Base-by-base conservation (phyloP, 2,113 vertebrate genomes). In the Recurvirostra avosetta region DNA sequence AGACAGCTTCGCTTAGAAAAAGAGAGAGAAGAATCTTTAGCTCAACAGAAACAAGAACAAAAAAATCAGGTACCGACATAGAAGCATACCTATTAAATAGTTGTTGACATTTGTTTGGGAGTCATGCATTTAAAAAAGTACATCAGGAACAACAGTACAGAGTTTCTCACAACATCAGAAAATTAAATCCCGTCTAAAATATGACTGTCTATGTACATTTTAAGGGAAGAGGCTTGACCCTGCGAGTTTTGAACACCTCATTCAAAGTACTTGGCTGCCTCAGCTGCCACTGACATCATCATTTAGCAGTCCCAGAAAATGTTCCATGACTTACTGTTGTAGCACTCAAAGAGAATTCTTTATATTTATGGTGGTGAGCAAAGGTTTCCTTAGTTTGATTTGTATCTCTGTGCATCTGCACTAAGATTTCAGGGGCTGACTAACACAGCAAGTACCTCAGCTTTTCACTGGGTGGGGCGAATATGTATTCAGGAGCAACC, bases 1-100 rank as follows among this genome's bases (percentile, higher is more conserved):
- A 98, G 99, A 70, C 99, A 99, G 95, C 98, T 99, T 94, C 98
- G 99, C 45, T 98, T 99, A 85, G 99, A 99, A 95, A 99, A 99
- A 88, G 99, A 99, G 95, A 98, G 98, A 97, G 99, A 99, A 97
- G 99, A 99, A 90, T 98, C 98, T 88, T 97, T 99, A 83, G 97
- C 97, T 86, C 98, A 99, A 73, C 99, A 99, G 98, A 99, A 99
- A 94, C 99, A 99, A 94, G 99, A 99, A 80, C 99, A 99, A 96
- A 99, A 99, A 96, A 99, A 98, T 97, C 99, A 99, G 98, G 99
- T 99, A 98, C 74, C 80, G 75, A 55, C 47, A 53, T 71, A 45
- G 90, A 92, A 88, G 43, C 72, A 63, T 38, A 43, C 62, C 40
- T 90, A 3, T 91, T 94, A 62, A 89, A 74, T 41, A 83, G 52